Base-by-base conservation (phyloP, 2,888 invertebrate genomes). In the Tinea trinotella region DNA sequence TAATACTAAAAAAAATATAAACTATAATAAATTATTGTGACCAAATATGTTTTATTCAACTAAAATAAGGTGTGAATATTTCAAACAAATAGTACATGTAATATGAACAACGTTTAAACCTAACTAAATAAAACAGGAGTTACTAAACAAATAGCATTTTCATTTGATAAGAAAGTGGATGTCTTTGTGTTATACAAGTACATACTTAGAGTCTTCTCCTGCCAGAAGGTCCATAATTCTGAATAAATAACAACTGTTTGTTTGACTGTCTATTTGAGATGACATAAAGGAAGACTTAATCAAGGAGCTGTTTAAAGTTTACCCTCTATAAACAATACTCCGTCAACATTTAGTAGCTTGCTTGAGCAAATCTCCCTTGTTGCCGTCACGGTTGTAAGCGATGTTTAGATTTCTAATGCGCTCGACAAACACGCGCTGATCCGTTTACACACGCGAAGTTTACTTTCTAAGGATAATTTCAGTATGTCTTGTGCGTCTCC, bases 331-430 rank as follows among this genome's bases (percentile, higher is more conserved):
- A 73, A 74, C 73, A 75, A 74, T 71, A 71, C 64, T 64, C 66
- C 70, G 65, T 65, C 69, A 70, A 74, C 67, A 24, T 10, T 24
- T 50, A 18, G 74, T 73, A 68, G 70, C 63, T 60, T 65, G 73
- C 71, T 67, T 63, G 64, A 73, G 72, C 72, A 70, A 72, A 70
- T 65, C 67, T 64, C 13, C 18, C 18, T 34, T 67, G 69, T 68
- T 68, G 64, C 64, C 64, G 58, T 59, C 59, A 52, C 52, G 52
- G 52, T 34, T 24, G 34, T 55, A 56, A 48, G 66, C 62, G 64
- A 65, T 76, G 72, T 74, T 77, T 77, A 71, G 71, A 66, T 71
- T 68, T 69, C 74, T 77, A 75, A 76, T 75, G 67, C 70, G 65
- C 65, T 70, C 64, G 61, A 71, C 67, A 76, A 75, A 75, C 71